Base-by-base conservation (phyloP, 2,113 vertebrate genomes). In the Larimichthys crocea region DNA sequence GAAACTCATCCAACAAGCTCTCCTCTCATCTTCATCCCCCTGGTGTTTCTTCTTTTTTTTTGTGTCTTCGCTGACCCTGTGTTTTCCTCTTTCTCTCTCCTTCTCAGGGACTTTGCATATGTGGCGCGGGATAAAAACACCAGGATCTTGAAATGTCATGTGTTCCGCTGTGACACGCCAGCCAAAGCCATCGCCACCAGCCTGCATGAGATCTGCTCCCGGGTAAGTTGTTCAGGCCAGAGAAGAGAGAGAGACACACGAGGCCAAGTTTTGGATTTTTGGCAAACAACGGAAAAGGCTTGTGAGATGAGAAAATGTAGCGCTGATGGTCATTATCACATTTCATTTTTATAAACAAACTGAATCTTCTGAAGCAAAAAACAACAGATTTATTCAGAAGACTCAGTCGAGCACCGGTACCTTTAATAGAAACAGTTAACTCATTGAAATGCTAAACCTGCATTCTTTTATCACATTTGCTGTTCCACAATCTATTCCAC, bases 181-280 rank as follows among this genome's bases (percentile, higher is more conserved):
- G 98, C 98, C 74, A 99, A 99, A 97, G 98, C 98, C 94, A 99
- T 99, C 2, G 98, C 98, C 90, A 99, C 98, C 9, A 99, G 98
- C 88, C 96, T 99, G 89, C 98, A 99, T 65, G 97, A 99, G 92
- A 99, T 99, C 96, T 99, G 98, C 92, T 99, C 98, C 80, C 96
- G 97, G 98, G 98, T 96, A 92, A 96, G 95, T 91, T 46, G n/a
- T 57, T 68, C 55, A 35, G 67, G 9, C 56, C 2, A 5, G n/a
- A 53, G 19, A 61, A 64, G 40, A 63, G 17, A 73, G 24, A 64
- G 40, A 63, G 17, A 73, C n/a, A 74, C 44, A 29, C n/a, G 3
- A 31, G 26, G 69, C 52, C 62, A 57, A 35, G 42, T 59, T 70
- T 75, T 29, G 59, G 50, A 26, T 24, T 24, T 89, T 85, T 83